These are phyloP conservation scores for Elephas maximus DNA, from an alignment of 2,113 vertebrate genomes.

Conservation along the genomic window DNA sequence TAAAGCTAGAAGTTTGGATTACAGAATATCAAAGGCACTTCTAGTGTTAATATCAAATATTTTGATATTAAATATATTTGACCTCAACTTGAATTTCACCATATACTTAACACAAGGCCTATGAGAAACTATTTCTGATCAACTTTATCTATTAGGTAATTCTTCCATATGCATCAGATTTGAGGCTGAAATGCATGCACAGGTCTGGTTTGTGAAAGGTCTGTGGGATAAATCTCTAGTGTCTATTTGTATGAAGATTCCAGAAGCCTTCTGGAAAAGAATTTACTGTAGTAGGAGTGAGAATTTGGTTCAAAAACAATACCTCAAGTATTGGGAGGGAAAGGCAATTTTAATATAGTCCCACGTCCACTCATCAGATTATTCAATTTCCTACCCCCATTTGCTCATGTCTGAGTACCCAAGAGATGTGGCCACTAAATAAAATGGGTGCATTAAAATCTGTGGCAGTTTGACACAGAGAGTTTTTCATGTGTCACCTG, in stretches of 20 bases:
- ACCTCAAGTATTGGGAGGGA: neutral
- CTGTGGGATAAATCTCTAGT: neutral
- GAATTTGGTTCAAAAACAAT: neutral
- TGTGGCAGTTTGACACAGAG: neutral
- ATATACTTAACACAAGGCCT: neutral
- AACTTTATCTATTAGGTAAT: neutral
- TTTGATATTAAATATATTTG: neutral
- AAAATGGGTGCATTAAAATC: neutral
- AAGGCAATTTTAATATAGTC: neutral
- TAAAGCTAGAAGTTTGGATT: neutral
- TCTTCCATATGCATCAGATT: neutral
- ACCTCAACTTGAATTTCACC: neutral
- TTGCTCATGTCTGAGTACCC: neutral
- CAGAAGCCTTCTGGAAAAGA: neutral
- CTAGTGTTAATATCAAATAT: neutral
- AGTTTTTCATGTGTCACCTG: neutral
- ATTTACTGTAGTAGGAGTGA: neutral
- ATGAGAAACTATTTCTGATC: neutral
- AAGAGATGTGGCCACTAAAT: neutral
- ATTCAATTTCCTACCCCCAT: neutral
- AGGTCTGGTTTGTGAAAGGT: constrained; percentile 9
- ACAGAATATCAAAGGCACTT: neutral
- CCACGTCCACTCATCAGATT: neutral
- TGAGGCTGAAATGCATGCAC: neutral
- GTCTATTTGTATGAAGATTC: neutral